phyloP scores from a whole-genome alignment of 1,140 invertebrate genomes.

The Chelonus insularis region DNA sequence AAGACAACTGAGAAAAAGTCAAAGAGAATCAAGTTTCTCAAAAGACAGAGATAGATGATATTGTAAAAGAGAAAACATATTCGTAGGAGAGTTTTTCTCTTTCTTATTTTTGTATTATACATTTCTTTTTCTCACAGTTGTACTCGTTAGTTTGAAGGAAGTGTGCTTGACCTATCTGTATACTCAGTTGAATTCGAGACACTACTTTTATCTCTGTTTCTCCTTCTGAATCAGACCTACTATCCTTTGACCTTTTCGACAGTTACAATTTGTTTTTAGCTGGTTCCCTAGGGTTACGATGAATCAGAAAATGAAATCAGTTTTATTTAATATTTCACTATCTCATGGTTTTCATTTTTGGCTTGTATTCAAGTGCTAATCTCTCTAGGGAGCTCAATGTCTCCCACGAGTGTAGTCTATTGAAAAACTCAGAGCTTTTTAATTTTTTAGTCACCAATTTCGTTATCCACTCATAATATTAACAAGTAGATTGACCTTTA shows the following conservation, averaged over 20 bases:
- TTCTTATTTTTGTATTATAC: slow-evolving; percentile 16
- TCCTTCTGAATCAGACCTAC: not conserved
- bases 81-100: not conserved
- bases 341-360: not conserved
- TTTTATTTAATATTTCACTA: slow-evolving; percentile 17
- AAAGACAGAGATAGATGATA: not conserved
- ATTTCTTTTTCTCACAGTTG: slow-evolving; percentile 9
- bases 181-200: too few species aligned
- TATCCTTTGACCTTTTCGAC: slow-evolving; percentile 16
- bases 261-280: not conserved
- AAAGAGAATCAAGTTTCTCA: slow-evolving; percentile 26
- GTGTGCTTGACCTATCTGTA: slow-evolving; percentile 22
- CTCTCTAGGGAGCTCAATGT: not conserved
- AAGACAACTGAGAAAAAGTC: slow-evolving; percentile 21
- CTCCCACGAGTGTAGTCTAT: not conserved
- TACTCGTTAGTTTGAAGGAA: slow-evolving; percentile 22
- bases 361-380: not conserved
- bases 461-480: not conserved
- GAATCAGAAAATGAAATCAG: slow-evolving; percentile 17
- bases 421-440: not conserved
- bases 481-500: not conserved
- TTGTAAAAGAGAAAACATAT: not conserved
- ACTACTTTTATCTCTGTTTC: slow-evolving; percentile 10
- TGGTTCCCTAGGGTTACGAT: not conserved
- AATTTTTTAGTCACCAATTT: not conserved